A percentile compares a stretch with the other conserved stretches of the same genome.
phyloP scores from a whole-genome alignment of 2,113 vertebrate genomes.

The Microcebus griseorufus region DNA sequence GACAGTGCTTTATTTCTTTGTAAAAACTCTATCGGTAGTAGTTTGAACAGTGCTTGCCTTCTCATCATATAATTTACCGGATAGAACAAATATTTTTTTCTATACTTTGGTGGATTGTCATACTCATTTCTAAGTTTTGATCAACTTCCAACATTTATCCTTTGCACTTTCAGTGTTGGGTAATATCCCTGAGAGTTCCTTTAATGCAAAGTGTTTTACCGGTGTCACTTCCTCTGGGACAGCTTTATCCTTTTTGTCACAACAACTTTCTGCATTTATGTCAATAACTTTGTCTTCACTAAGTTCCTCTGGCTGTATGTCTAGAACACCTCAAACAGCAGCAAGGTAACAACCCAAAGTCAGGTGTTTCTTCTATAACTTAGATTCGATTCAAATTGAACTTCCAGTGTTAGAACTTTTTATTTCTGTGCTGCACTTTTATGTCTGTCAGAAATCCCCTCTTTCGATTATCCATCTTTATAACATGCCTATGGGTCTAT shows the following conservation, averaged over 20 bases:
- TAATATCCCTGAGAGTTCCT: neutral
- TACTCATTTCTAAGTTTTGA: neutral
- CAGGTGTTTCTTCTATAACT: slow-evolving; percentile 8
- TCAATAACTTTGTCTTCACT: neutral
- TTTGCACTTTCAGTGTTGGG: slow-evolving; percentile 23
- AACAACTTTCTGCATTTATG: neutral
- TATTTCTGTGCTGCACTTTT: neutral
- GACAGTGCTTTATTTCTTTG: slow-evolving; percentile 29
- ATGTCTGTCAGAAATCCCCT: neutral
- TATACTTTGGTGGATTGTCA: neutral
- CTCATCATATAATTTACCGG: neutral
- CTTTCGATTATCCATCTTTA: slow-evolving; percentile 19
- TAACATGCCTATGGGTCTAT: neutral
- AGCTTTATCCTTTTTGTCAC: neutral
- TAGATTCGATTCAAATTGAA: neutral
- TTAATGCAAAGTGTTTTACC: slow-evolving; percentile 5
- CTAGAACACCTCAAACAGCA: neutral
- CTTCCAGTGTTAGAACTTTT: neutral
- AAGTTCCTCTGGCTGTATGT: neutral
- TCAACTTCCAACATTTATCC: neutral
- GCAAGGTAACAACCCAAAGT: neutral
- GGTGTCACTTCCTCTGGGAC: neutral
- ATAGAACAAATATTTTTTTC: neutral
- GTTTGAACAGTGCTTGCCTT: neutral
- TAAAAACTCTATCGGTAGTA: neutral